Evolutionary conservation across 2,888 invertebrate species (phyloP), one percentile per base, ranked within the genome.

Genomic region (Dicranocentrus wangi): DNA sequence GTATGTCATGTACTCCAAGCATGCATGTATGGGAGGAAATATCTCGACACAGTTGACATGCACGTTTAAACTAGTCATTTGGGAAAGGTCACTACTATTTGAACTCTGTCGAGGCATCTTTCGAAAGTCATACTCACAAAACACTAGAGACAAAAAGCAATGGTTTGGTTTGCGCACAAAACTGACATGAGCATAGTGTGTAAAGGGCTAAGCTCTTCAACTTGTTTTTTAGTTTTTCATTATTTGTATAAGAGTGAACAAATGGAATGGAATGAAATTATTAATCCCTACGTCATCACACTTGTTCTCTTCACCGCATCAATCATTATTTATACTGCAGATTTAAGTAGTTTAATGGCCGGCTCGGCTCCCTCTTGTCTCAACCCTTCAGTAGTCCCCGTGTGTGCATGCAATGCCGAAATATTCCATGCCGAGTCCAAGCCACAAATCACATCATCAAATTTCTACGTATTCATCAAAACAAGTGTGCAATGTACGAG

Each of bases 11-110:
- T 15, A 47, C 15, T n/a, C 15, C n/a, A 10, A 47, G 5, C 47
- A n/a, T n/a, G 47, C 15, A n/a, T 47, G 47, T 47, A 47, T 47
- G 39, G 5, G 5, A 8, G 39, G 13, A 5, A n/a, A n/a, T n/a
- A n/a, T n/a, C 2, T 43, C 2, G 10, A 3, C 13, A 39, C 39
- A 13, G 39, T 55, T 55, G 55, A 55, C 55, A 23, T 55, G 1
- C 23, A 55, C 23, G 19, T 51, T 8, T 51, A 51, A 47, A 8
- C 39, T 39, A 5, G 15, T n/a, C 2, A n/a, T 10, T 53, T 2
- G 55, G 25, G 55, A 55, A 55, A 55, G 55, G 55, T 55, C 55
- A 55, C 55, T 55, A 25, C 8, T 55, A 25, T 55, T 55, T 55
- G 55, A 55, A 55, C 55, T 55, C 19, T n/a, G 51, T 17, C 51